Evolutionary conservation across 2,888 invertebrate species (phyloP).

Genomic region (Andrena praecox): DNA sequence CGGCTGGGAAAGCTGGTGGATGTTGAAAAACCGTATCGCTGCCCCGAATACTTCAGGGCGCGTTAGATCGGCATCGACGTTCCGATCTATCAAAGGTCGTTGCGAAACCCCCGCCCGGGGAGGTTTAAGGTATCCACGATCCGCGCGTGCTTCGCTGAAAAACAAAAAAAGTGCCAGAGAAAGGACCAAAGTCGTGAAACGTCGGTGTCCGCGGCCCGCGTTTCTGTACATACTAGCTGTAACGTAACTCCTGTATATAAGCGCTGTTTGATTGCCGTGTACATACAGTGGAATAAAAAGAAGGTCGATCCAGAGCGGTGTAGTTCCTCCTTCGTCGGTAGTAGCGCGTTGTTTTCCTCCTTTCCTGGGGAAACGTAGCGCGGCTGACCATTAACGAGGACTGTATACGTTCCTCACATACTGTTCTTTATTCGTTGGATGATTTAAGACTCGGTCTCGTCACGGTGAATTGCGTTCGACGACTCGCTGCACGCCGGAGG

Average conservation of each 20-base stretch:
- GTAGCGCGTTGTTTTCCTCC: background rate
- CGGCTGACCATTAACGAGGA: background rate
- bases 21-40: background rate
- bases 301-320: background rate
- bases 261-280: background rate
- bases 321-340: background rate
- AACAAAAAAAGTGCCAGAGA: slow-evolving; percentile 53
- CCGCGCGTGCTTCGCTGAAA: slow-evolving; percentile 11
- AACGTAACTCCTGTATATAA: slow-evolving; percentile 15
- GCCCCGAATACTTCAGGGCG: background rate
- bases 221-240: background rate
- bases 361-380: background rate
- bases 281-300: slow-evolving; percentile 14
- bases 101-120: slow-evolving; percentile 21
- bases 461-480: background rate
- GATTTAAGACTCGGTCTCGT: background rate
- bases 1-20: background rate
- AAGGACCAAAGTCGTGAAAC: slow-evolving; percentile 47
- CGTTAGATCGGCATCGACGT: slow-evolving; percentile 13
- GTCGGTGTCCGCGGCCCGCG: background rate
- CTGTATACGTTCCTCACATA: background rate
- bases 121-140: slow-evolving; percentile 45
- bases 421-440: background rate
- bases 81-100: slow-evolving; percentile 16
- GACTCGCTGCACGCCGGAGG: background rate